These are phyloP conservation scores for Agrilus biguttatus DNA, from an alignment of 2,888 invertebrate species.

Conservation along the genomic window DNA sequence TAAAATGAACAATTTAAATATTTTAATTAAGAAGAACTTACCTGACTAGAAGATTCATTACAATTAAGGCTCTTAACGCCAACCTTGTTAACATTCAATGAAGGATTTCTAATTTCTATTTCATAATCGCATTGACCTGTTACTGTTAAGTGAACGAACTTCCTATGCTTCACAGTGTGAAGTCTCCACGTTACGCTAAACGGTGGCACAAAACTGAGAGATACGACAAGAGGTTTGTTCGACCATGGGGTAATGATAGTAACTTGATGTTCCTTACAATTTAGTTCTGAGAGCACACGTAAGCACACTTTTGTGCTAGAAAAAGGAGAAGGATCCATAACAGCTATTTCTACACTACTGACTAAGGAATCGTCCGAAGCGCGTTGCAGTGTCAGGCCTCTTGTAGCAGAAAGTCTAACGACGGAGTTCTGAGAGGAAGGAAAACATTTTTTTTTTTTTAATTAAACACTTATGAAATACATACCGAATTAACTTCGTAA, in stretches of 20 bases:
- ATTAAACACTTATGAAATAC: slow-evolving; percentile 16
- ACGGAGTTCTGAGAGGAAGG: slow-evolving; percentile 35
- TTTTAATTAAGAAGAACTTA: slow-evolving; percentile 12
- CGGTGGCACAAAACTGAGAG: slow-evolving; percentile 70
- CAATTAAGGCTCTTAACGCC: slow-evolving; percentile 14
- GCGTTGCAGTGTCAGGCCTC: slow-evolving; percentile 48
- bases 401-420: slow-evolving; percentile 49
- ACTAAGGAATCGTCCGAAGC: slow-evolving; percentile 27
- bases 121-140: slow-evolving; percentile 37
- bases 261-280: slow-evolving; percentile 43
- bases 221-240: slow-evolving; percentile 54
- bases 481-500: slow-evolving; percentile 52
- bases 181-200: slow-evolving; percentile 67
- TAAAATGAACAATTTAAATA: neutral
- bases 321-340: slow-evolving; percentile 22
- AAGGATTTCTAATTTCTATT: slow-evolving; percentile 18
- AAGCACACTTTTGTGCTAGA: slow-evolving; percentile 29
- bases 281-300: slow-evolving; percentile 57
- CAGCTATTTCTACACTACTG: slow-evolving; percentile 33
- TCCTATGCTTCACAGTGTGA: slow-evolving; percentile 70
- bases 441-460: neutral
- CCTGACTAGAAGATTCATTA: slow-evolving; percentile 25
- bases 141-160: slow-evolving; percentile 69
- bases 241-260: slow-evolving; percentile 65
- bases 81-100: slow-evolving; percentile 17